Base-by-base conservation (phyloP, 1,140 invertebrate genomes). In the Lepidurus couesii region DNA sequence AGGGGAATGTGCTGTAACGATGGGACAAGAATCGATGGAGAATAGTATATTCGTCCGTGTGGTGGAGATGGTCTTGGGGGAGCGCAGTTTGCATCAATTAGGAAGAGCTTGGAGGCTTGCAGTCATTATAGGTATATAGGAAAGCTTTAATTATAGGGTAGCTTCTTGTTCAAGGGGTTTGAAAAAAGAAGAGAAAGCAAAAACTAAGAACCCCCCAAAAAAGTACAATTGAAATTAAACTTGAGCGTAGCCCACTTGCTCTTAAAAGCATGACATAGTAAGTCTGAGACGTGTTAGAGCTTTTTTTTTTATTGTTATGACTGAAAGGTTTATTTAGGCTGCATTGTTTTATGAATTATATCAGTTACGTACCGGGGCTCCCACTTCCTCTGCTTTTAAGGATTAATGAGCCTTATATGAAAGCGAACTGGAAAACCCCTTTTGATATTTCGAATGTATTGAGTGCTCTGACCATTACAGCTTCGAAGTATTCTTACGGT, bases 191-290 rank as follows among this genome's bases (percentile, higher is more conserved):
- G 21, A 13, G 21, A 65, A 21, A 65, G 16, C 8, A 21, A 65
- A 21, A 65, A 34, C 34, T 34, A 34, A 65, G 53, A 65, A 21
- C 13, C 1, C 5, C 10, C 1, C n/a, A 65, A 65, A 16, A 65
- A 65, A 65, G n/a, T n/a, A n/a, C 21, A 65, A 65, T 65, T 65
- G 53, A 65, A 65, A 21, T 65, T 65, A 21, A 65, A 65, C 53
- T 65, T 65, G 34, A 34, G 34, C 34, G 2, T 34, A 3, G 34
- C 3, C 34, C 34, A 34, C 34, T 34, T 34, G 4, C 4, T 34
- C 34, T 34, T 34, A 34, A 34, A 34, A 34, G 34, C 34, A 34
- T n/a, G n/a, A n/a, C n/a, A n/a, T 4, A 0, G 0, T 4, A 34
- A 34, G 34, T 34, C 34, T 34, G 34, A 34, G 34, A 34, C 4